Percentiles rank a stretch among this genome's conserved stretches.
These are phyloP conservation scores for Dipodomys ordii DNA, from an alignment of 2,113 vertebrate species.

Conservation along the genomic window DNA sequence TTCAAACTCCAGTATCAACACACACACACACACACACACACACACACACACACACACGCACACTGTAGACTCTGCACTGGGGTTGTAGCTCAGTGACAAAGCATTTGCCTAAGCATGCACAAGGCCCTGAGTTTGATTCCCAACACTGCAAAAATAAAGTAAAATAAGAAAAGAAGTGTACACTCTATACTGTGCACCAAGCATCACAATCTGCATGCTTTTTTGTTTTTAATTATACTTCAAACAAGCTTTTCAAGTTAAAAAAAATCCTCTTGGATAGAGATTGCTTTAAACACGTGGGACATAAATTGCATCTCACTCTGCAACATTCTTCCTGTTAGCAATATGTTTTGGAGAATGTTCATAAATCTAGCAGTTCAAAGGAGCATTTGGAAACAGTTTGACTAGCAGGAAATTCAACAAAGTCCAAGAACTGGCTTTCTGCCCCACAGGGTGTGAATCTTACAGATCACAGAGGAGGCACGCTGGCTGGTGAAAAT, in stretches of 20 bases:
- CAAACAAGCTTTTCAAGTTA: neutral
- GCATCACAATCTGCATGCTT: neutral
- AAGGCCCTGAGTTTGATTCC: neutral
- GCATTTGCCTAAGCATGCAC: too few species aligned
- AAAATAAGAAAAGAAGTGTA: neutral
- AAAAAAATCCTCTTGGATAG: neutral
- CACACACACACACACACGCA: too few species aligned
- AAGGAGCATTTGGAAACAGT: neutral
- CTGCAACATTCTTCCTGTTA: neutral
- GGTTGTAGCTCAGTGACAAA: too few species aligned
- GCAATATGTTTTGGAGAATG: neutral
- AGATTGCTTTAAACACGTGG: neutral
- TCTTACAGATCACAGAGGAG: neutral
- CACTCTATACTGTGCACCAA: too few species aligned
- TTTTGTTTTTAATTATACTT: neutral
- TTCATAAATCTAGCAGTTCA: neutral
- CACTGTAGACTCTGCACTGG: too few species aligned
- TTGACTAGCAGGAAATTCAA: neutral
- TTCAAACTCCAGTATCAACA: too few species aligned
- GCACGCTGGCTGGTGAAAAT: neutral
- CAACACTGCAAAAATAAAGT: neutral
- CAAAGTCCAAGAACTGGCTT: neutral
- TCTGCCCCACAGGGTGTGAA: rapidly evolving
- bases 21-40: too few species aligned
- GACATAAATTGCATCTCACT: neutral